Evolutionary conservation across 2,888 invertebrate species (phyloP).

Genomic region (Taphrorychus bicolor): DNA sequence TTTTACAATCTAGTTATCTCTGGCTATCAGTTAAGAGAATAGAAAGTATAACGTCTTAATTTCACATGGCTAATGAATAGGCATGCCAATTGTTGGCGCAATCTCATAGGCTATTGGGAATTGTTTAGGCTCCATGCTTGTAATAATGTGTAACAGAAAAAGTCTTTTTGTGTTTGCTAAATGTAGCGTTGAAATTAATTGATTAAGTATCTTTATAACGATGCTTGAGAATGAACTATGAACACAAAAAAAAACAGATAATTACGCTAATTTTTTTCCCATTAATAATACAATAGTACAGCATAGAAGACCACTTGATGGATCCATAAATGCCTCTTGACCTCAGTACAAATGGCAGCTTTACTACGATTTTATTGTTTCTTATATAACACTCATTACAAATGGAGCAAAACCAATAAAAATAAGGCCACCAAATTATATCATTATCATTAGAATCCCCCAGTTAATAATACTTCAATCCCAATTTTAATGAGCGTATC

Average conservation of each 20-base stretch:
- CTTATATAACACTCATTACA: background rate
- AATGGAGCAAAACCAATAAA: background rate
- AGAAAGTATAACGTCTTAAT: conserved; percentile 8
- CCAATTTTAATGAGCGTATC: conserved; percentile 6
- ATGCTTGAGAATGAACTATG: background rate
- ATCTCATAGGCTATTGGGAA: background rate
- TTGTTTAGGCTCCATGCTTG: background rate
- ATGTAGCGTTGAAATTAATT: conserved; percentile 2
- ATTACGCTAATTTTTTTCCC: background rate
- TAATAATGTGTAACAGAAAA: conserved; percentile 6
- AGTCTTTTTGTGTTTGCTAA: conserved; percentile 4
- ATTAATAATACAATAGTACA: background rate
- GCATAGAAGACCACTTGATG: too few relatives aligned
- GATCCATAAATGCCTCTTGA: too few relatives aligned
- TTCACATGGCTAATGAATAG: background rate
- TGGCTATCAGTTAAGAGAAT: background rate
- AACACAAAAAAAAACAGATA: background rate
- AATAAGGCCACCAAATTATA: background rate
- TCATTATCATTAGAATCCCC: background rate
- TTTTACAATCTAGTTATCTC: background rate
- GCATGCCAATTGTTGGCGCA: conserved; percentile 1
- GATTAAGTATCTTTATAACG: background rate
- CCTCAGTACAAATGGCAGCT: too few relatives aligned
- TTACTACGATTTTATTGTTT: too few relatives aligned
- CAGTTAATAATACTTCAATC: background rate